A percentile compares a stretch with the other conserved stretches of the same genome.
Conservation (phyloP, 2,888 invertebrate species). For the Agrochola litura region DNA sequence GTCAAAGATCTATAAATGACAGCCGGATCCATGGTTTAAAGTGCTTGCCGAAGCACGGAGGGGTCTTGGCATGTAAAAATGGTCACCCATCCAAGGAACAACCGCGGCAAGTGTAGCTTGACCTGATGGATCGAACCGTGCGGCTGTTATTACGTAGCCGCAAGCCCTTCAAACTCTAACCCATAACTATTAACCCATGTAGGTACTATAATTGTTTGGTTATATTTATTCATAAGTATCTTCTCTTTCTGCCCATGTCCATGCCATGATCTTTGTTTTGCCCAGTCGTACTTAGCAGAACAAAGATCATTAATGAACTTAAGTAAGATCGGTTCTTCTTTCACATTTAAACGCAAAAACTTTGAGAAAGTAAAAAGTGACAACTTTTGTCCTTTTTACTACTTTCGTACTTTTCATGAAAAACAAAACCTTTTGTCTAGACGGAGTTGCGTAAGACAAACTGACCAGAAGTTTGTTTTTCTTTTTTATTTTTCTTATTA, state of each 20-base stretch:
- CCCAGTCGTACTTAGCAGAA: not conserved
- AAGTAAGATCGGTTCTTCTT: constrained; percentile 25
- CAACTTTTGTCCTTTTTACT: constrained; percentile 34
- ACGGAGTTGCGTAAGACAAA: constrained; percentile 46
- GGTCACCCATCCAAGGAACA: too few relatives aligned
- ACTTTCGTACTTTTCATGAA: constrained; percentile 30
- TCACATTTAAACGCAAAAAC: constrained; percentile 18
- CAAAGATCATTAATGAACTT: constrained; percentile 42
- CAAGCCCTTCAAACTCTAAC: too few relatives aligned
- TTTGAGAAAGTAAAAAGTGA: constrained; percentile 37
- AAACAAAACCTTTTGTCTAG: constrained; percentile 59
- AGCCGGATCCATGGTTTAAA: too few relatives aligned
- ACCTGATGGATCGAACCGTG: too few relatives aligned
- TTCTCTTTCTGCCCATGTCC: too few relatives aligned
- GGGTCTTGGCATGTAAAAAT: too few relatives aligned
- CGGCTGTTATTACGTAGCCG: too few relatives aligned
- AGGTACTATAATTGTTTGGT: not conserved
- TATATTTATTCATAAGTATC: not conserved
- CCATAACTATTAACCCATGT: not conserved
- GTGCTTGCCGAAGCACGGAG: too few relatives aligned
- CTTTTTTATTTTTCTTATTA: constrained; percentile 14
- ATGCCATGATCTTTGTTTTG: too few relatives aligned
- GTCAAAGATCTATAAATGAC: too few relatives aligned
- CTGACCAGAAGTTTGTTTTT: constrained; percentile 46
- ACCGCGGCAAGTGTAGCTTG: too few relatives aligned